Base-by-base conservation (phyloP, 2,888 invertebrate genomes). In the Oegoconia quadripuncta region DNA sequence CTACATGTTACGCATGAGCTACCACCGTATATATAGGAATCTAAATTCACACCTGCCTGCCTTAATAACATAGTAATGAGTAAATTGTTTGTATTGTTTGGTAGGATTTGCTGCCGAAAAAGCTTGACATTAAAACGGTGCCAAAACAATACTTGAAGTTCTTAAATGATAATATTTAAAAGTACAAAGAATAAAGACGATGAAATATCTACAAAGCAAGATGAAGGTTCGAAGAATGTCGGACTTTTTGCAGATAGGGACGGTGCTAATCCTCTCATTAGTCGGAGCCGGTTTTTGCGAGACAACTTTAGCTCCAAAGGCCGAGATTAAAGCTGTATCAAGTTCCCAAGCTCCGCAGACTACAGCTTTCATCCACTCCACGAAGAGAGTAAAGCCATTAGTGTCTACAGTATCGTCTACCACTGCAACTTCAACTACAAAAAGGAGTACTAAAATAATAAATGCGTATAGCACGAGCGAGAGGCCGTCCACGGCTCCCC, bases 391-490 rank as follows among this genome's bases (percentile, higher is more conserved):
- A 45, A 65, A 71, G 53, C 73, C 68, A 69, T 74, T 75, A 66
- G 64, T 61, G 59, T 59, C 67, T 52, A 73, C 70, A 52, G 55
- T 66, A 55, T 63, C 65, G 50, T 56, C 69, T 52, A 66, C 70
- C 48, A 66, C 72, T 58, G 46, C 63, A 54, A 62, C 73, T 67
- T 64, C 72, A 60, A 71, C 70, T 48, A 76, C 79, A 75, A 81
- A 81, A 59, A 67, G 66, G 57, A 74, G 55, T 59, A 71, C 69
- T 64, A 73, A 68, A 66, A 67, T 67, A 71, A 83, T 75, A 73
- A 86, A 76, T 66, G 70, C 64, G 48, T 61, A 65, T 51, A 58
- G 56, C 50, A 56, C 64, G 49, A 75, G 72, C 33, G 74, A 71
- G 67, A 69, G 66, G 57, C 55, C 75, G 45, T 61, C 76, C 42